phyloP scores from a whole-genome alignment of 64 coral and sea anemone species.

The Dendronephthya gigantea region DNA sequence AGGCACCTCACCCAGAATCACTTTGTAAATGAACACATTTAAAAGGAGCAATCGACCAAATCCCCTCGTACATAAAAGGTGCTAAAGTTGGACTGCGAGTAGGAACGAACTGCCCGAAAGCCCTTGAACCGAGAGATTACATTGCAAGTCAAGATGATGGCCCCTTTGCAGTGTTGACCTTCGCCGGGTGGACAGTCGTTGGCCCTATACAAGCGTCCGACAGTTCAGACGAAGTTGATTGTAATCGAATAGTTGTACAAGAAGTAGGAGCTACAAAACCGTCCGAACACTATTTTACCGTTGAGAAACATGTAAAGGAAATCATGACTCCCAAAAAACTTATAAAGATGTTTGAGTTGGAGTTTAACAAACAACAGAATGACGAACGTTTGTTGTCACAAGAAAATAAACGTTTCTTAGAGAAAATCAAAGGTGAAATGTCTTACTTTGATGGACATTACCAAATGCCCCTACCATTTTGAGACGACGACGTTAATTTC shows the following conservation, averaged over 20 bases:
- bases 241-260: conserved; percentile 15
- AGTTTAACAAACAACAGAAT: conserved; percentile 14
- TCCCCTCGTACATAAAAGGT: not conserved
- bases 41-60: not conserved
- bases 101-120: not conserved
- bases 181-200: conserved; percentile 31
- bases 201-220: conserved; percentile 13
- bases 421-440: not conserved
- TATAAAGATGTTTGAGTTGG: conserved; percentile 36
- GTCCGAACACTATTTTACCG: not conserved
- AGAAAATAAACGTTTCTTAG: conserved; percentile 30
- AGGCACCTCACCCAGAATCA: not conserved
- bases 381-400: conserved; percentile 15
- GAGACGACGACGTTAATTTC: not conserved
- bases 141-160: not conserved
- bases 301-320: conserved; percentile 29
- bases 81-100: no score
- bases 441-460: not conserved
- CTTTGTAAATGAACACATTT: conserved; percentile 6
- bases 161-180: conserved; percentile 14
- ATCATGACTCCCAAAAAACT: conserved; percentile 11
- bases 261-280: conserved; percentile 2
- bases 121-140: not conserved
- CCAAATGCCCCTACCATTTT: conserved; percentile 19
- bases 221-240: not conserved